These are phyloP conservation scores for Urocitellus parryii DNA, from an alignment of 2,113 vertebrate genomes.

Conservation along the genomic window DNA sequence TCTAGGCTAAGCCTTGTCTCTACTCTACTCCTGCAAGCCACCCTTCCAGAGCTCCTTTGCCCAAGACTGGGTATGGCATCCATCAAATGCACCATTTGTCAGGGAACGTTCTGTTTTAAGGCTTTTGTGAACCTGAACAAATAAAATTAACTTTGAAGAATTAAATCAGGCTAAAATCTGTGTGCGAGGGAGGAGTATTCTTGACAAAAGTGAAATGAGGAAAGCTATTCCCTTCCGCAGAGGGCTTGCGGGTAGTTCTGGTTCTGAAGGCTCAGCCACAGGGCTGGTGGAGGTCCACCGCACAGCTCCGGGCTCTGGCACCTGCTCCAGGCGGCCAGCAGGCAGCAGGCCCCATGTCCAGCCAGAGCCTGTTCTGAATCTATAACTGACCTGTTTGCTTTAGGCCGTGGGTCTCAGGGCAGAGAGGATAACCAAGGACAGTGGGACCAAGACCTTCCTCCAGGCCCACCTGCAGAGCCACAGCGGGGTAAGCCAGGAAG, in stretches of 20 bases:
- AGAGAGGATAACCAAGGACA: neutral
- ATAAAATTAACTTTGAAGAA: constrained; percentile 35
- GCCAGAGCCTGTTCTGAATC: neutral
- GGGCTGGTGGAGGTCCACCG: neutral
- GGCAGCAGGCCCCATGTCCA: neutral
- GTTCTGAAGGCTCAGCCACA: neutral
- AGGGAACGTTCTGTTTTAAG: neutral
- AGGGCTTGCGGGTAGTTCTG: neutral
- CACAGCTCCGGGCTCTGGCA: neutral
- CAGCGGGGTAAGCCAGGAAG: too few species aligned
- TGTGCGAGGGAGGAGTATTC: neutral
- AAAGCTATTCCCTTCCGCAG: neutral
- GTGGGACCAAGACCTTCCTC: too few species aligned
- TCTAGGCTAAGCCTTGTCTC: too few species aligned
- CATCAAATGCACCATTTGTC: neutral
- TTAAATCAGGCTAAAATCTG: neutral
- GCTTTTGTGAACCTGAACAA: neutral
- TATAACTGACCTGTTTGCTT: neutral
- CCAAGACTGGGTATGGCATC: too few species aligned
- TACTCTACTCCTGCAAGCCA: neutral
- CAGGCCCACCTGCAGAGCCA: too few species aligned
- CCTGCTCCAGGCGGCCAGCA: neutral
- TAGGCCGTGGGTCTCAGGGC: neutral
- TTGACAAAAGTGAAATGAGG: neutral
- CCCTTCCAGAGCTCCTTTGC: neutral